Conservation (phyloP, 2,797 vertebrate genomes). For the Lates japonicus region DNA sequence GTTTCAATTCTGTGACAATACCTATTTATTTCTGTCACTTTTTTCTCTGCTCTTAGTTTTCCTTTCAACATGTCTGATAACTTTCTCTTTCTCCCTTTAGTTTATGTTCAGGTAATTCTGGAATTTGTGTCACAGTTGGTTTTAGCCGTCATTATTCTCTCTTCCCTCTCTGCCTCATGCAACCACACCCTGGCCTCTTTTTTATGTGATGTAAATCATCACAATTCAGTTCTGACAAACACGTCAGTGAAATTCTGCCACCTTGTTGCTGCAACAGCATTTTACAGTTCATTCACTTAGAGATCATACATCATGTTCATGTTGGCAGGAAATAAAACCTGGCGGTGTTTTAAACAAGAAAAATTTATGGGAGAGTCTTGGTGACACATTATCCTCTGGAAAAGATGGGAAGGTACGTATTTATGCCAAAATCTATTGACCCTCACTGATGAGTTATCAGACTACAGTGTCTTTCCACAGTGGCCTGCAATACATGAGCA, state of each 20-base stretch:
- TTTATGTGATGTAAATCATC: conserved; percentile 20
- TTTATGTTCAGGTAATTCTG: conserved; percentile 34
- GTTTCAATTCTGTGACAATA: not conserved
- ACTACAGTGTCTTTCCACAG: not conserved
- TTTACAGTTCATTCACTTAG: not conserved
- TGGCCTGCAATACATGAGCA: not conserved
- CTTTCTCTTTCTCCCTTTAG: not conserved
- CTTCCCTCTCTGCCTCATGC: conserved; percentile 10
- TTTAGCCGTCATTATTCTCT: conserved; percentile 7
- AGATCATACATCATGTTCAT: not conserved
- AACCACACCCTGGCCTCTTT: not conserved
- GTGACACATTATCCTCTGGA: conserved; percentile 62
- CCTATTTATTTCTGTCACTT: not conserved
- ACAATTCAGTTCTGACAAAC: not conserved
- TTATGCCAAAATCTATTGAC: not conserved
- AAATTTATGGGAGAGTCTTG: conserved; percentile 90
- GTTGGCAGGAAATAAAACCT: conserved; percentile 67
- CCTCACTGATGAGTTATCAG: not conserved
- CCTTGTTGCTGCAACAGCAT: conserved; percentile 41
- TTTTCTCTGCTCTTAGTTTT: conserved; percentile 41
- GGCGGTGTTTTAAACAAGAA: conserved; percentile 90
- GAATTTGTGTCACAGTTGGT: conserved; percentile 3
- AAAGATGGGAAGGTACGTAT: conserved; percentile 64
- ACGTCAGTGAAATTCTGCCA: conserved; percentile 34
- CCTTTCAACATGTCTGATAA: conserved; percentile 39